Percentiles rank a stretch among this genome's conserved stretches.
These are phyloP conservation scores for Rissa tridactyla DNA, from an alignment of 2,113 vertebrate genomes.

Conservation along the genomic window DNA sequence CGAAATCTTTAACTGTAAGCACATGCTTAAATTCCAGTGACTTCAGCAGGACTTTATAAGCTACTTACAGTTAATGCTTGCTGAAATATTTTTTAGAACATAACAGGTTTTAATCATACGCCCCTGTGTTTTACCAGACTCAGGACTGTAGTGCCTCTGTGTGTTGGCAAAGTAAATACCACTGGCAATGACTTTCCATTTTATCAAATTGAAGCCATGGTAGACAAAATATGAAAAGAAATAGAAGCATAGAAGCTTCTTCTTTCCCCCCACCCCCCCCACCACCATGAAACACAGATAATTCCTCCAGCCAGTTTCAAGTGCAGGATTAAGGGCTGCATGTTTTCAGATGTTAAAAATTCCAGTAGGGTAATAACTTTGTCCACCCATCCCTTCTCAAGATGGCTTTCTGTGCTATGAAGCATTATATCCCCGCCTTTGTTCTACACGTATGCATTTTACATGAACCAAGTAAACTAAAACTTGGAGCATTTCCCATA, in stretches of 20 bases:
- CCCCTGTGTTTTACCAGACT: background rate
- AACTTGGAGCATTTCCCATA: background rate
- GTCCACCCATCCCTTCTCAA: background rate
- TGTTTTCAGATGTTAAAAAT: background rate
- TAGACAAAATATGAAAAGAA: background rate
- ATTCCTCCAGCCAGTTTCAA: background rate
- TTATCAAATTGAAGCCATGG: background rate
- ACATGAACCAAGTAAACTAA: background rate
- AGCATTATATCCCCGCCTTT: background rate
- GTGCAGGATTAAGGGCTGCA: background rate
- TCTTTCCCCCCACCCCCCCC: rapidly evolving
- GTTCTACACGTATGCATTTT: background rate
- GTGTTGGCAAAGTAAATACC: background rate
- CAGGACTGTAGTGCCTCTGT: background rate
- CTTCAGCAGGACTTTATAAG: background rate
- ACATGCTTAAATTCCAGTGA: background rate
- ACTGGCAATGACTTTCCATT: background rate
- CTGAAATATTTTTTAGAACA: background rate
- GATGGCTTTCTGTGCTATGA: background rate
- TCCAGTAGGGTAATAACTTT: background rate
- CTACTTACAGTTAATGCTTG: background rate
- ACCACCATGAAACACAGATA: background rate
- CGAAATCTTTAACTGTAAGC: background rate
- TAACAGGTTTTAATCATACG: background rate
- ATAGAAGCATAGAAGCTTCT: background rate